phyloP scores from a whole-genome alignment of 2,888 invertebrate genomes.

The Hartigia nigra region DNA sequence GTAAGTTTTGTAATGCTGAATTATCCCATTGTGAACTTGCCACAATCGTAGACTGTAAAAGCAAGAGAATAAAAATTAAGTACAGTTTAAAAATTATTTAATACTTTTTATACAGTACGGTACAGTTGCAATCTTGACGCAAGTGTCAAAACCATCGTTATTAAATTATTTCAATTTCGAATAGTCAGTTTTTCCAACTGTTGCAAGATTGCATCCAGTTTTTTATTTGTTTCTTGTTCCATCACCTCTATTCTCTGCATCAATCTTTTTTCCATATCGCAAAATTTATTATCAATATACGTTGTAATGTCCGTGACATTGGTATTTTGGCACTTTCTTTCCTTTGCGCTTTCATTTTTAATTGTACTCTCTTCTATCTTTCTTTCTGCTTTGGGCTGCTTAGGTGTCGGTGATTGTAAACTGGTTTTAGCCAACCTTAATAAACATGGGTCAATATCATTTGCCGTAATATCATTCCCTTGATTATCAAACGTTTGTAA shows the following conservation, averaged over 20 bases:
- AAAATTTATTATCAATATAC: slow-evolving; percentile 58
- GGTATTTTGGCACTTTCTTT: slow-evolving; percentile 2
- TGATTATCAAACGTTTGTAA: slow-evolving; percentile 26
- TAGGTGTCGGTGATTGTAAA: slow-evolving; percentile 13
- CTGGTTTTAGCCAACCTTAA: slow-evolving; percentile 25
- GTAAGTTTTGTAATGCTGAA: neutral
- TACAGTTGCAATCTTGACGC: neutral
- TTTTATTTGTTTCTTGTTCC: slow-evolving; percentile 55
- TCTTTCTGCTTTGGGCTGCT: neutral
- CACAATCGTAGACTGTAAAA: neutral
- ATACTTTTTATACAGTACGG: neutral
- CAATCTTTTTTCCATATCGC: slow-evolving; percentile 55
- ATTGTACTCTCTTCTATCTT: neutral
- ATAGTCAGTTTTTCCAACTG: slow-evolving; percentile 2
- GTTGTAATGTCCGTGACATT: slow-evolving; percentile 33
- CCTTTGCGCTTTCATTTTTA: neutral
- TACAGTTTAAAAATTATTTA: neutral
- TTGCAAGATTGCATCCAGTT: slow-evolving; percentile 57
- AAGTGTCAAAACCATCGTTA: neutral
- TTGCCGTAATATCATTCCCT: slow-evolving; percentile 19
- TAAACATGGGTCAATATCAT: slow-evolving; percentile 26
- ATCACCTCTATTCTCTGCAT: slow-evolving; percentile 52
- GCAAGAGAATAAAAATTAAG: neutral
- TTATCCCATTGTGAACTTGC: neutral
- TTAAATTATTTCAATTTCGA: neutral